Evolutionary conservation across 2,888 invertebrate species (phyloP), one percentile per base, ranked within the genome.

Genomic region (Sthenelais limicola): DNA sequence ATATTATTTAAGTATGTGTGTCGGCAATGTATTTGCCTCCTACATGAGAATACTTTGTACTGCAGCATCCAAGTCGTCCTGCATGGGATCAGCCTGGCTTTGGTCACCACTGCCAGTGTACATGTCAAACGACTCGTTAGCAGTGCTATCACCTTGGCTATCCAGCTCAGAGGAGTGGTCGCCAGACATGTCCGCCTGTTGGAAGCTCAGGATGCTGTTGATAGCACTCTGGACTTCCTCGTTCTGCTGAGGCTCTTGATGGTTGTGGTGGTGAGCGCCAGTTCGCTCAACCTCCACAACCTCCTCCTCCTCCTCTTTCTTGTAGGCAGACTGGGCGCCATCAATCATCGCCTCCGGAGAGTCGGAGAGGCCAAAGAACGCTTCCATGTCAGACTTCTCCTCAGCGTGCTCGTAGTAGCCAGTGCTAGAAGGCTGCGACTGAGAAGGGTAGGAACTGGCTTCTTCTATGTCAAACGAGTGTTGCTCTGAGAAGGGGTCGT

Each of bases 11-110:
- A n/a, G n/a, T n/a, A n/a, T n/a, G n/a, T n/a, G n/a, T n/a, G n/a
- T n/a, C n/a, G n/a, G n/a, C n/a, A n/a, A n/a, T n/a, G n/a, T n/a
- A n/a, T n/a, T n/a, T n/a, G n/a, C n/a, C n/a, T n/a, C n/a, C n/a
- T 24, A 67, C 67, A 67, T 67, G 12, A 71, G 49, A 62, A 71
- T 71, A 71, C 71, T 71, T 30, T 71, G 56, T 21, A 71, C 71
- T 32, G 71, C 71, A 47, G 71, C 71, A 35, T 71, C 71, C 30
- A 71, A 33, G 24, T 71, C 71, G 24, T 71, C 71, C 48, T 71
- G 58, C 58, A 62, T 62, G 18, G 62, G 62, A 43, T 62, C 62
- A 12, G 38, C 18, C 9, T 12, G 9, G 21, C 24, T n/a, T 51
- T 51, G 12, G 5, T 5, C 24, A 18, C n/a, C 38, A 24, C 35